Conservation (phyloP, 2,888 invertebrate genomes). For the Habroteleia sp. region DNA sequence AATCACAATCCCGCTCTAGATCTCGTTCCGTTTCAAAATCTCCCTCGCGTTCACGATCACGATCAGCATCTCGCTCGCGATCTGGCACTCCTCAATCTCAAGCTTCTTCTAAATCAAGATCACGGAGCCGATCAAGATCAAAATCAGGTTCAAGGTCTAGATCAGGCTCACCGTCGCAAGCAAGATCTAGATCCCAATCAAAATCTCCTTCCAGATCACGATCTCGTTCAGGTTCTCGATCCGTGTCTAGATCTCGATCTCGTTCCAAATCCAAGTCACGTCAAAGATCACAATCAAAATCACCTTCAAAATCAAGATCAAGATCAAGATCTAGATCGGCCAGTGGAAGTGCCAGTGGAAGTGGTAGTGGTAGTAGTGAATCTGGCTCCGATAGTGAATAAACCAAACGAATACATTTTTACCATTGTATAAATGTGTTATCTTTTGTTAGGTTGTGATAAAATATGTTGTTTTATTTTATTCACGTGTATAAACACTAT, state of each 20-base stretch:
- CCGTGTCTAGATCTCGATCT: conserved; percentile 72
- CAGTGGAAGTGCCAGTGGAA: conserved; percentile 75
- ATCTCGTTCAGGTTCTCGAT: conserved; percentile 72
- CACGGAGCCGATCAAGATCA: conserved; percentile 68
- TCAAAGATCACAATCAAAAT: conserved; percentile 71
- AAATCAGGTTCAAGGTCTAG: conserved; percentile 73
- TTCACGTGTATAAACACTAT: no score
- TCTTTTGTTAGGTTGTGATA: not conserved
- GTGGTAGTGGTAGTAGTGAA: conserved; percentile 76
- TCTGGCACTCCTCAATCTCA: conserved; percentile 70
- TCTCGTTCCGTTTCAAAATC: conserved; percentile 72
- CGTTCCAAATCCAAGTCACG: conserved; percentile 65
- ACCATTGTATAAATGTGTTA: no score
- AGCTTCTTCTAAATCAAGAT: conserved; percentile 69
- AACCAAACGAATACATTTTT: no score
- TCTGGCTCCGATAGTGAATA: conserved; percentile 62
- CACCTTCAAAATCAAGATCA: conserved; percentile 70
- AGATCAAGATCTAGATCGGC: conserved; percentile 69
- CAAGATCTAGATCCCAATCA: conserved; percentile 75
- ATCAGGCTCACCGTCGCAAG: conserved; percentile 70
- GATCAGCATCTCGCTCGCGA: conserved; percentile 66
- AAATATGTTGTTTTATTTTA: conserved; percentile 2
- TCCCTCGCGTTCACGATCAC: conserved; percentile 70
- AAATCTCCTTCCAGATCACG: conserved; percentile 68
- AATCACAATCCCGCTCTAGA: conserved; percentile 72